A percentile compares a stretch with the other conserved stretches of the same genome.
These are phyloP conservation scores for Agrochola circellaris DNA, from an alignment of 2,888 invertebrate genomes.

Conservation along the genomic window DNA sequence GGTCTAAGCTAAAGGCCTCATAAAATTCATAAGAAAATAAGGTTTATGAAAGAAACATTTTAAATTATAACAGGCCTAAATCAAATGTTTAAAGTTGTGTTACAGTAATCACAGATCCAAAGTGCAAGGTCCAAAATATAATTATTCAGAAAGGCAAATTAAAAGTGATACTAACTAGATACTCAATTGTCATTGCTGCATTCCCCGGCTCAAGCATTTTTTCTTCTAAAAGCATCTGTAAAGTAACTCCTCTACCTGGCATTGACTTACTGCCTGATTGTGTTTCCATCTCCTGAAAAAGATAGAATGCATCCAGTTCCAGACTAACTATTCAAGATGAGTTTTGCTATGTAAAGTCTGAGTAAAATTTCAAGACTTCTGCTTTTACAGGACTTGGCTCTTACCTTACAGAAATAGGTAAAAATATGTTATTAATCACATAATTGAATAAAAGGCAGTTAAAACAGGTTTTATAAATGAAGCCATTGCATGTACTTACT, in stretches of 20 bases:
- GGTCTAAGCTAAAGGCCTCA: too few relatives aligned
- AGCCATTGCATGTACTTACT: not conserved
- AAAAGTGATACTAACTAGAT: slow-evolving; percentile 91
- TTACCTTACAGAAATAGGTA: not conserved
- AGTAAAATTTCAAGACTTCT: not conserved
- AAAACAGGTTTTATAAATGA: not conserved
- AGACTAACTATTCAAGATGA: not conserved
- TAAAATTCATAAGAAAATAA: not conserved
- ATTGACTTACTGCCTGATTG: slow-evolving; percentile 87
- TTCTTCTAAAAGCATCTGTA: slow-evolving; percentile 96
- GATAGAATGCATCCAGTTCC: not conserved
- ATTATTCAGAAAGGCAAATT: not conserved
- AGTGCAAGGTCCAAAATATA: not conserved
- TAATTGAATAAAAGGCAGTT: not conserved
- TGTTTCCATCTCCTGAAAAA: slow-evolving; percentile 85
- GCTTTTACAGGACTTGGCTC: not conserved
- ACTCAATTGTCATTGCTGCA: slow-evolving; percentile 96
- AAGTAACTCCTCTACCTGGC: slow-evolving; percentile 93
- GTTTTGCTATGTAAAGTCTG: not conserved
- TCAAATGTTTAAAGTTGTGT: not conserved
- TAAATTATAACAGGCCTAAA: not conserved
- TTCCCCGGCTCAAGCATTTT: slow-evolving; percentile 96
- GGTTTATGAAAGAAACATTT: not conserved
- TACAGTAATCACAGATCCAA: not conserved
- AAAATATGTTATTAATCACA: not conserved